phyloP scores from a whole-genome alignment of 2,113 vertebrate genomes.

The Gopherus flavomarginatus region DNA sequence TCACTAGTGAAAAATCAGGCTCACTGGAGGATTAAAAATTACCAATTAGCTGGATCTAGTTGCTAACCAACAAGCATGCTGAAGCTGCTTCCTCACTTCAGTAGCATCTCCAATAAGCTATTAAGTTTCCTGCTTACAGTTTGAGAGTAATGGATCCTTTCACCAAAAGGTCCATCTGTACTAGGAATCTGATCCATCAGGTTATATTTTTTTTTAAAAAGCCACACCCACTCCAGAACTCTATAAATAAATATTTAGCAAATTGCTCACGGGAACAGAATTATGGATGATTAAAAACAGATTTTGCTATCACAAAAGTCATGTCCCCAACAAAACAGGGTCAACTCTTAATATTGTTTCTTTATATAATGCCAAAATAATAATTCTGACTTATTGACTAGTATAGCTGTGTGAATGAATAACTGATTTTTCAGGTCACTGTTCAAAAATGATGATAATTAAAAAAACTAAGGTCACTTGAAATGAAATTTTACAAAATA shows the following conservation, averaged over 20 bases:
- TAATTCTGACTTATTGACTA: background rate
- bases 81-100: background rate
- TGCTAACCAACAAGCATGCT: background rate
- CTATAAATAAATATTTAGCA: background rate
- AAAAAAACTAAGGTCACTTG: too few species aligned
- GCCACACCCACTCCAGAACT: background rate
- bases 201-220: background rate
- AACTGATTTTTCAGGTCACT: too few species aligned
- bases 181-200: background rate
- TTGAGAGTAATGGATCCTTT: rapidly evolving
- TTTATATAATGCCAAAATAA: background rate
- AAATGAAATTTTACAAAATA: too few species aligned
- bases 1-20: background rate
- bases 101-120: background rate
- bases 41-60: background rate
- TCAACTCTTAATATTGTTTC: background rate
- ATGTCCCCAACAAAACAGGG: background rate
- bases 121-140: background rate
- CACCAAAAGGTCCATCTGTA: background rate
- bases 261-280: background rate
- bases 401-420: too few species aligned
- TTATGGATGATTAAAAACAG: background rate
- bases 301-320: background rate
- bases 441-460: too few species aligned
- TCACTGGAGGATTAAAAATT: background rate